Conservation (phyloP, 2,888 invertebrate genomes). For the Craniophora ligustri region DNA sequence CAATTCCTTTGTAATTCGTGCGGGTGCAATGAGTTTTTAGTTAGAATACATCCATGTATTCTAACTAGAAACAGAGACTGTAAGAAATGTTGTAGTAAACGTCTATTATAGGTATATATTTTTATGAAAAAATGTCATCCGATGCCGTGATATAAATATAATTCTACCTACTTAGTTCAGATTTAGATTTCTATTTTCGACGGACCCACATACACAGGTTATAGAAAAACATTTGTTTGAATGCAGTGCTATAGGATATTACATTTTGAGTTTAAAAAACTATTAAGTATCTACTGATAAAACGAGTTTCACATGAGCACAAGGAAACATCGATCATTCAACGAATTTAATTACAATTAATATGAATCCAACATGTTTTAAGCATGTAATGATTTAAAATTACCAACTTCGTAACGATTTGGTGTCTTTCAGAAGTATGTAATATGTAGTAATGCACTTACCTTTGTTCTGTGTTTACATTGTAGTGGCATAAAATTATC, state of each 20-base stretch:
- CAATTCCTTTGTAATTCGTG: conserved; percentile 8
- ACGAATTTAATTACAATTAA: conserved; percentile 14
- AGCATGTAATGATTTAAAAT: no score
- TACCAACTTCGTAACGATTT: no score
- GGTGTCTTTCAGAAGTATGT: no score
- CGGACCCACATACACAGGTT: conserved; percentile 5
- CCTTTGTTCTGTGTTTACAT: not conserved
- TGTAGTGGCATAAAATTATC: conserved; percentile 21
- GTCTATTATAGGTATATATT: no score
- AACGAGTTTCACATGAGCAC: conserved; percentile 5
- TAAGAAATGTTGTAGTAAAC: not conserved
- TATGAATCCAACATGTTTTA: no score
- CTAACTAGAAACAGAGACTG: not conserved
- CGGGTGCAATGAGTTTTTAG: conserved; percentile 11
- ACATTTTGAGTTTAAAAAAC: no score
- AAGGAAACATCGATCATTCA: conserved; percentile 10
- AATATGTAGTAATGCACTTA: no score
- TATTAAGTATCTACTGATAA: no score
- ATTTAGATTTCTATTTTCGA: conserved; percentile 47
- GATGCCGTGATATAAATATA: conserved; percentile 10
- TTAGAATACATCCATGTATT: not conserved
- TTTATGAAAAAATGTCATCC: no score
- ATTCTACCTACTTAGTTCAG: conserved; percentile 7
- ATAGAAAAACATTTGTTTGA: conserved; percentile 16
- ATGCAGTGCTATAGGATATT: not conserved